Base-by-base conservation (phyloP, 1,140 invertebrate species). In the Sycophila sp. region DNA sequence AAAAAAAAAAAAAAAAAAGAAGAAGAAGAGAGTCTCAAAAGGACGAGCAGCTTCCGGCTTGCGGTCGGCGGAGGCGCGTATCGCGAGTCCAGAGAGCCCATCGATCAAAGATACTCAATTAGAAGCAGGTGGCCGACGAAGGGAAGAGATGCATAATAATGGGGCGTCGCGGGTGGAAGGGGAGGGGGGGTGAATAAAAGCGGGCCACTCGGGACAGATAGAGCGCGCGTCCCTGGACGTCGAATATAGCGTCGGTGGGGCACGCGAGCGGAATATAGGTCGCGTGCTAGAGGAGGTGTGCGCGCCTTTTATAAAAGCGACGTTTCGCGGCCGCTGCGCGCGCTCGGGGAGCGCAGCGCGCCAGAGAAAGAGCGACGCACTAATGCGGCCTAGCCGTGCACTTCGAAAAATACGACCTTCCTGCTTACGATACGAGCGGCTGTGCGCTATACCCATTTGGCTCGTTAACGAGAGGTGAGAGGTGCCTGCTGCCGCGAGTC, bases 231-330 rank as follows among this genome's bases (percentile, higher is more conserved):
- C 76, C 76, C 73, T 77, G 78, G 76, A 69, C 63, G 72, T 80
- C 75, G 74, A 77, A 77, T 80, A 80, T 79, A 80, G 76, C 73
- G 71, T 76, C 75, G 1, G 60, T 24, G 38, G 73, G n/a, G n/a
- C n/a, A n/a, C 74, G 75, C 71, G 73, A 71, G 76, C 76, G 72
- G 71, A 80, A 80, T 79, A 80, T 80, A 78, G 79, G 79, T 80
- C 78, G 73, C 73, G 69, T 72, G 72, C 75, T 76, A 76, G 75
- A 77, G 67, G 75, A 49, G 71, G 67, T 68, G 66, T 51, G 1
- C 51, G 34, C 62, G 58, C 56, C 72, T 63, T 66, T 75, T 73
- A 34, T 68, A 68, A 58, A 56, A 45, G 26, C 56, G 15, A 67
- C 56, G 58, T 45, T n/a, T 68, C 65, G 70, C 69, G 69, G 63